Evolutionary conservation across 2,888 invertebrate genomes (phyloP).

Genomic region (Marasmarcha lunaedactyla): DNA sequence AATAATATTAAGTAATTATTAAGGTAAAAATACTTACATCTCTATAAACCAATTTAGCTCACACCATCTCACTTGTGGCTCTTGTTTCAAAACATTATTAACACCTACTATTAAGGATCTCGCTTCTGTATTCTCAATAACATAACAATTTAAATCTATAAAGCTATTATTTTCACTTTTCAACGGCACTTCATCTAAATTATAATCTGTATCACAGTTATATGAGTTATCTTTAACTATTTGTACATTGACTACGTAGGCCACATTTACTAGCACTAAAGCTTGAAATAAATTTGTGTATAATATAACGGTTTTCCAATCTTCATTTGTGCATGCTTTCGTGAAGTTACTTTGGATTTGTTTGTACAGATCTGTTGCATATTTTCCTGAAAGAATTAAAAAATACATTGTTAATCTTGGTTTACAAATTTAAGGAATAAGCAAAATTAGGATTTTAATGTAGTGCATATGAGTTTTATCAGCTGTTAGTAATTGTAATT

Average conservation of each 20-base stretch:
- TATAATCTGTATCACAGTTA: slow-evolving; percentile 51
- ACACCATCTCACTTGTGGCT: slow-evolving; percentile 75
- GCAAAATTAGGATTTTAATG: too few species aligned
- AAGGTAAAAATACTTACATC: slow-evolving; percentile 70
- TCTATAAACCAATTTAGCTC: slow-evolving; percentile 78
- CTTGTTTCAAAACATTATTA: slow-evolving; percentile 69
- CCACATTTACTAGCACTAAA: slow-evolving; percentile 45
- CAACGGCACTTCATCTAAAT: slow-evolving; percentile 46
- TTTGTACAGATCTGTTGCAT: slow-evolving; percentile 41
- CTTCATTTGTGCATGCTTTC: slow-evolving; percentile 41
- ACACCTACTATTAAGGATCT: slow-evolving; percentile 72
- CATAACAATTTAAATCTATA: slow-evolving; percentile 72
- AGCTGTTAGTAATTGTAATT: too few species aligned
- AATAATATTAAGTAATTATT: neutral
- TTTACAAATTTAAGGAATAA: too few species aligned
- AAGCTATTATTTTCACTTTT: slow-evolving; percentile 34
- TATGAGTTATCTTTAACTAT: slow-evolving; percentile 44
- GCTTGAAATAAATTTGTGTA: slow-evolving; percentile 47
- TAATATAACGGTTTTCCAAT: slow-evolving; percentile 43
- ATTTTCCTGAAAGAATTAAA: slow-evolving; percentile 53
- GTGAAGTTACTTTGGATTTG: slow-evolving; percentile 41
- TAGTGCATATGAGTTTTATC: too few species aligned
- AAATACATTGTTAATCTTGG: neutral
- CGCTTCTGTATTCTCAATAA: slow-evolving; percentile 61
- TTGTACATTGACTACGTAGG: slow-evolving; percentile 60